Percentiles rank a stretch among this genome's conserved stretches.
Conservation (phyloP, 2,888 invertebrate genomes). For the Prosapia bicincta region DNA sequence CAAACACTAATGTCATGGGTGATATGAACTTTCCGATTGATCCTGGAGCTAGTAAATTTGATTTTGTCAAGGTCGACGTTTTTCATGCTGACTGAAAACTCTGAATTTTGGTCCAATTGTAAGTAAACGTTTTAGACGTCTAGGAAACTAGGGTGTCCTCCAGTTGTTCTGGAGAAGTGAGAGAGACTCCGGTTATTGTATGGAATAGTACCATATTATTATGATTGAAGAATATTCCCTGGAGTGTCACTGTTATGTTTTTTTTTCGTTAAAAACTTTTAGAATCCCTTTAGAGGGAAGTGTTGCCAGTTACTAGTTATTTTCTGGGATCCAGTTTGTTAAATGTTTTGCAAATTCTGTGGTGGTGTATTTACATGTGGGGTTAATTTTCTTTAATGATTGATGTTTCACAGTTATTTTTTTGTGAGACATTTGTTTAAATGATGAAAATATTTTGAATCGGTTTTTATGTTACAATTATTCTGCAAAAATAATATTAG, state of each 20-base stretch:
- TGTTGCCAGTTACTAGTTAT: too few species aligned
- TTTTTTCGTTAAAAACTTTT: neutral
- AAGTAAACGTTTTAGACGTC: neutral
- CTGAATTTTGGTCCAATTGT: neutral
- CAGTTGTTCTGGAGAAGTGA: neutral
- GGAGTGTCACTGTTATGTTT: neutral
- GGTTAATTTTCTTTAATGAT: too few species aligned
- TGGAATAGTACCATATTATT: neutral
- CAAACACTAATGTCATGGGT: neutral
- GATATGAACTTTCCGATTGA: neutral
- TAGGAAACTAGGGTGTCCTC: neutral
- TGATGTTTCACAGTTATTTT: too few species aligned
- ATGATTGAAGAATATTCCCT: neutral
- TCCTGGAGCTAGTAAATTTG: neutral
- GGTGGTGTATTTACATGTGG: too few species aligned
- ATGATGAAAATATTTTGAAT: too few species aligned
- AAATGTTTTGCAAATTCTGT: too few species aligned
- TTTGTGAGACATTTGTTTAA: too few species aligned
- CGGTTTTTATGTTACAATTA: too few species aligned
- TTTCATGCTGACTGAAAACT: neutral
- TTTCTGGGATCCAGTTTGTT: too few species aligned
- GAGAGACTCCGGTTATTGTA: neutral
- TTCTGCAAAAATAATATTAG: too few species aligned
- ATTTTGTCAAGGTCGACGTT: neutral
- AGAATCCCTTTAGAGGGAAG: too few species aligned